phyloP scores from a whole-genome alignment of 1,140 invertebrate species.

The Leptinotarsa lineolata region DNA sequence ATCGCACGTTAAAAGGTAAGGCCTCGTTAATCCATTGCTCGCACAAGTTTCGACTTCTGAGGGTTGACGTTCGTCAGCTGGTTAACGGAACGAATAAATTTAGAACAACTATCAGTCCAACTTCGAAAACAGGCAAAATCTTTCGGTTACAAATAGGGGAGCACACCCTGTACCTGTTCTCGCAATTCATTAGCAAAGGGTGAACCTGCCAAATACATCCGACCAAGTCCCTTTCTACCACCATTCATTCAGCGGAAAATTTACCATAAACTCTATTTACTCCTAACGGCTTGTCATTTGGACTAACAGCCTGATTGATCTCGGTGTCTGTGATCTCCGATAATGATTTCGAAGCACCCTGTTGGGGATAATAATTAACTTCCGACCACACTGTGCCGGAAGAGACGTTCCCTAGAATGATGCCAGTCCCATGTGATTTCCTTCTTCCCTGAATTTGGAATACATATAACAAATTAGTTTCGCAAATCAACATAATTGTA shows the following conservation, averaged over 20 bases:
- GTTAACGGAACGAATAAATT: no score
- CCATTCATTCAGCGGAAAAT: not conserved
- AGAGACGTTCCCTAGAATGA: not conserved
- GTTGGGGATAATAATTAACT: not conserved
- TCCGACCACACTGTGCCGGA: not conserved
- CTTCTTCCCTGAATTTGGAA: no score
- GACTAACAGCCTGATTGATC: conserved; percentile 2
- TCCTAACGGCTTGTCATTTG: conserved; percentile 1
- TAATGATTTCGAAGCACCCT: conserved; percentile 3
- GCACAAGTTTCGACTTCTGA: no score
- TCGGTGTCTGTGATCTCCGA: conserved; percentile 5
- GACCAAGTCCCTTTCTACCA: not conserved
- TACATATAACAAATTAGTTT: no score
- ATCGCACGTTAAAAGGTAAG: no score
- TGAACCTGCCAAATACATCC: not conserved
- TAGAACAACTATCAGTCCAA: no score
- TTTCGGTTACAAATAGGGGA: no score
- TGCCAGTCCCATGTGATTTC: no score
- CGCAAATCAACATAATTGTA: no score
- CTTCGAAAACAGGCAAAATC: no score
- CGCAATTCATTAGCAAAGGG: not conserved
- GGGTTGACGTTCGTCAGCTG: no score
- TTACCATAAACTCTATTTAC: conserved; percentile 4
- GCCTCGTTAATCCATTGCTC: no score
- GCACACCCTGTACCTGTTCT: not conserved